Percentiles rank a stretch among this genome's conserved stretches.
Evolutionary conservation across 2,797 vertebrate genomes (phyloP).

Genomic region (Salarias fasciatus): DNA sequence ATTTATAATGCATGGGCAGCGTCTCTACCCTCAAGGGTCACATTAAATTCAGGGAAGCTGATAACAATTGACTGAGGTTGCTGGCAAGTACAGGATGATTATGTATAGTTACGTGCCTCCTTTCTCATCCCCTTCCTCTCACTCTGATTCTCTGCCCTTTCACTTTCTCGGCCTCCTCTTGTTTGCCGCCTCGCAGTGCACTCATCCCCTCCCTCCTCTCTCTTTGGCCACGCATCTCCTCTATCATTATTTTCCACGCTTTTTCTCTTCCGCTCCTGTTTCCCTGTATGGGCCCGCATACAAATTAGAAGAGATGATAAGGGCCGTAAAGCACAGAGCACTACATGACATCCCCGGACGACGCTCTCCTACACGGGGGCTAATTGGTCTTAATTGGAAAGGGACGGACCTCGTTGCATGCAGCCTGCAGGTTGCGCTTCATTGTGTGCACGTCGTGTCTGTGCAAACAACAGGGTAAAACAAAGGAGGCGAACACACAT

Average conservation of each 20-base stretch:
- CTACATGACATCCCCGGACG: conserved; percentile 9
- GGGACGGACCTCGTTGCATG: conserved; percentile 13
- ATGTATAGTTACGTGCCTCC: conserved; percentile 58
- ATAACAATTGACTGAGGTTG: conserved; percentile 77
- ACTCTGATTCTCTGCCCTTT: conserved; percentile 32
- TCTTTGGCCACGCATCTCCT: conserved; percentile 11
- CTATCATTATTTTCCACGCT: conserved; percentile 8
- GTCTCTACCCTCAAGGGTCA: conserved; percentile 69
- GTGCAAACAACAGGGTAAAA: not conserved
- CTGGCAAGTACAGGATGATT: conserved; percentile 59
- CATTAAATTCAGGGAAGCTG: conserved; percentile 76
- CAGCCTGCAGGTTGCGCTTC: conserved; percentile 22
- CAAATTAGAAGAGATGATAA: conserved; percentile 44
- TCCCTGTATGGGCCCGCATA: conserved; percentile 33
- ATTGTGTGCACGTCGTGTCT: not conserved
- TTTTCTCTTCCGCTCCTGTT: not conserved
- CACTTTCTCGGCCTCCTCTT: conserved; percentile 13
- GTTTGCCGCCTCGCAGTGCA: not conserved
- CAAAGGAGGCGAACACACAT: conserved; percentile 12
- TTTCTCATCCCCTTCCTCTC: conserved; percentile 39
- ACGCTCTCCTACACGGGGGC: conserved; percentile 11
- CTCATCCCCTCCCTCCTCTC: not conserved
- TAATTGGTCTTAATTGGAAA: conserved; percentile 61
- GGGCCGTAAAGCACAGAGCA: conserved; percentile 18
- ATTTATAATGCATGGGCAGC: conserved; percentile 70